Percentiles rank a stretch among this genome's conserved stretches.
Conservation (phyloP, 2,797 vertebrate species). For the Sorex maritimensis region DNA sequence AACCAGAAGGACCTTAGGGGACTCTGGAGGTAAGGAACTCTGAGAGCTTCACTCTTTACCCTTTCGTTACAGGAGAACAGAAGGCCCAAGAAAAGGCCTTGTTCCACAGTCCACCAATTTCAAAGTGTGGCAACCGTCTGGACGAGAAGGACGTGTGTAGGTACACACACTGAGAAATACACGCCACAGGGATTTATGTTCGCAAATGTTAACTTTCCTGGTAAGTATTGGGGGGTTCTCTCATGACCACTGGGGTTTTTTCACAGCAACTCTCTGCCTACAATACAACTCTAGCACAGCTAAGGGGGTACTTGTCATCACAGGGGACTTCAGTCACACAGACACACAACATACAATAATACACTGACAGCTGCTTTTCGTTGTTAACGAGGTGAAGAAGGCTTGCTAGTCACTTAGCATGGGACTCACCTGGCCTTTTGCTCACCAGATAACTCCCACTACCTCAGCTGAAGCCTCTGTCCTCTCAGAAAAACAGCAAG, state of each 20-base stretch:
- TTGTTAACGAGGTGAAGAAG: constrained; percentile 85
- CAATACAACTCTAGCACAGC: constrained; percentile 88
- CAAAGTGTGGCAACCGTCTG: constrained; percentile 76
- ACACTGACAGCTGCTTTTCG: constrained; percentile 83
- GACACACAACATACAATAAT: constrained; percentile 81
- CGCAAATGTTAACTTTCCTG: constrained; percentile 83
- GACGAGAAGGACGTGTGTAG: constrained; percentile 73
- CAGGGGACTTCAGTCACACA: constrained; percentile 84
- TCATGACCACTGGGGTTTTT: constrained; percentile 80
- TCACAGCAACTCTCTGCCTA: constrained; percentile 86
- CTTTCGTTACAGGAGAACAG: neutral
- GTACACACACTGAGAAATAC: constrained; percentile 64
- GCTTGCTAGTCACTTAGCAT: constrained; percentile 81
- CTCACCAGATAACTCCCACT: constrained; percentile 61
- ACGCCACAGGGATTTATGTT: constrained; percentile 56
- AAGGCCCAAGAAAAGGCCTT: constrained; percentile 47
- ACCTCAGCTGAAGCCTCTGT: constrained; percentile 47
- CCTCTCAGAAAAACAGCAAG: constrained; percentile 64
- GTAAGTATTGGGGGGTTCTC: constrained; percentile 83
- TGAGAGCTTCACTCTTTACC: neutral
- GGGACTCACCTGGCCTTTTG: constrained; percentile 71
- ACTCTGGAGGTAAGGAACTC: neutral
- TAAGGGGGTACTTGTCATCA: constrained; percentile 84
- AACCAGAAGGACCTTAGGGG: constrained; percentile 46
- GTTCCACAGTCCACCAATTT: constrained; percentile 36